Evolutionary conservation across 2,888 invertebrate genomes (phyloP).

Genomic region (Pilophorus perplexus): DNA sequence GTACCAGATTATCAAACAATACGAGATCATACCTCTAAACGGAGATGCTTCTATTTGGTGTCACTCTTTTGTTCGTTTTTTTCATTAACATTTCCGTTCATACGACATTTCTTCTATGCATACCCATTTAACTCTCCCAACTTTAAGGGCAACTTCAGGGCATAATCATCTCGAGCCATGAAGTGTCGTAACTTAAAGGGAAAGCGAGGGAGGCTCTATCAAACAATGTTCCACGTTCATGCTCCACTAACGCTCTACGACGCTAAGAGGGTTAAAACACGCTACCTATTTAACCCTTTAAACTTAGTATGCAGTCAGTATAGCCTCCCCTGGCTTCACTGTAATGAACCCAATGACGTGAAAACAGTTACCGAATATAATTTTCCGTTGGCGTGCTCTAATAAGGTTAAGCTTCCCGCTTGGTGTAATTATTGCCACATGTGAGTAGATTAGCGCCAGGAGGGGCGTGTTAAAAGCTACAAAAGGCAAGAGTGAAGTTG

Average conservation of each 20-base stretch:
- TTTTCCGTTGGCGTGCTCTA: constrained; percentile 19
- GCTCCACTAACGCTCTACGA: neutral
- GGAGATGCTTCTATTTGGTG: too few species aligned
- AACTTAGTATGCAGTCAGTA: constrained; percentile 27
- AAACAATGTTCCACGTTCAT: neutral
- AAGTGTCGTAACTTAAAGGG: too few species aligned
- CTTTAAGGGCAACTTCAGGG: too few species aligned
- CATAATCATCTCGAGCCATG: too few species aligned
- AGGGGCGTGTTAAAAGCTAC: neutral
- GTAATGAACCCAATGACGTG: constrained; percentile 37
- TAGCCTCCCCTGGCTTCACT: constrained; percentile 12
- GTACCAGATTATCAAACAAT: too few species aligned
- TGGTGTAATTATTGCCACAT: constrained; percentile 34
- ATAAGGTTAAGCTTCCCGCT: constrained; percentile 28
- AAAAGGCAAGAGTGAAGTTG: too few species aligned
- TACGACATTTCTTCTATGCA: too few species aligned
- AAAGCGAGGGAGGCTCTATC: too few species aligned
- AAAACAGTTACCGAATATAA: constrained; percentile 24
- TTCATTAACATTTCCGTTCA: too few species aligned
- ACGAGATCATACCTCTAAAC: too few species aligned
- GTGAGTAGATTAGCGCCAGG: constrained; percentile 25
- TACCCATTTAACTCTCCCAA: too few species aligned
- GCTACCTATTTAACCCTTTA: neutral
- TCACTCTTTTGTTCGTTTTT: too few species aligned
- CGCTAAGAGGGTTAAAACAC: constrained; percentile 22